These are phyloP conservation scores for Microctonus brassicae DNA, from an alignment of 2,888 invertebrate genomes.

Conservation along the genomic window DNA sequence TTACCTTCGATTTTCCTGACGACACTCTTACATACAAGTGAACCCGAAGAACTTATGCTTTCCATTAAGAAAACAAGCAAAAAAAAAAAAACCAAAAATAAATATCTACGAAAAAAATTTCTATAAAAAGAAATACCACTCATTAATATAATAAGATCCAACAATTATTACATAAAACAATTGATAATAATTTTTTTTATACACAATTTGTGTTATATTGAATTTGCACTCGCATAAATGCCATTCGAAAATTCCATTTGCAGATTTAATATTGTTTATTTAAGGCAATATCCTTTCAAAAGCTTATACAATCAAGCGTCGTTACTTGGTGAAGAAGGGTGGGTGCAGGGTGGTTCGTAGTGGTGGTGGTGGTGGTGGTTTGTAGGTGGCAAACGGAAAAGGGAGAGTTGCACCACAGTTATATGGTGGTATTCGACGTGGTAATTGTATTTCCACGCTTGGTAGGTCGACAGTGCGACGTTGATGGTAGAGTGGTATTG, in stretches of 20 bases:
- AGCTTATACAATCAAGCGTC: constrained; percentile 68
- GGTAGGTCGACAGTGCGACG: constrained; percentile 41
- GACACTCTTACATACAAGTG: constrained; percentile 8
- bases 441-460: constrained; percentile 69
- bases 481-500: not conserved
- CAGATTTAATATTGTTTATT: constrained; percentile 67
- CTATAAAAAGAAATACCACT: not conserved
- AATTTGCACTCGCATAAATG: constrained; percentile 8
- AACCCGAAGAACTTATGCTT: no score
- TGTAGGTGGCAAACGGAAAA: constrained; percentile 47
- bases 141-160: no score
- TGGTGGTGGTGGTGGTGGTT: constrained; percentile 38
- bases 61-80: not conserved
- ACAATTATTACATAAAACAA: no score
- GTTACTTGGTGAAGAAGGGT: constrained; percentile 53
- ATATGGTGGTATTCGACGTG: constrained; percentile 52
- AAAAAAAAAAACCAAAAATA: not conserved
- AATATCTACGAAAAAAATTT: not conserved
- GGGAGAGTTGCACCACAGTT: constrained; percentile 31
- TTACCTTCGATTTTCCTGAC: constrained; percentile 60
- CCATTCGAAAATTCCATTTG: constrained; percentile 53
- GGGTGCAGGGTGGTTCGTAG: not conserved
- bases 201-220: not conserved
- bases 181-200: not conserved
- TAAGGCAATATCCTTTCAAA: constrained; percentile 65